Percentiles rank a stretch among this genome's conserved stretches.
Conservation (phyloP, 2,797 vertebrate genomes). For the Halcyon leucocephala region DNA sequence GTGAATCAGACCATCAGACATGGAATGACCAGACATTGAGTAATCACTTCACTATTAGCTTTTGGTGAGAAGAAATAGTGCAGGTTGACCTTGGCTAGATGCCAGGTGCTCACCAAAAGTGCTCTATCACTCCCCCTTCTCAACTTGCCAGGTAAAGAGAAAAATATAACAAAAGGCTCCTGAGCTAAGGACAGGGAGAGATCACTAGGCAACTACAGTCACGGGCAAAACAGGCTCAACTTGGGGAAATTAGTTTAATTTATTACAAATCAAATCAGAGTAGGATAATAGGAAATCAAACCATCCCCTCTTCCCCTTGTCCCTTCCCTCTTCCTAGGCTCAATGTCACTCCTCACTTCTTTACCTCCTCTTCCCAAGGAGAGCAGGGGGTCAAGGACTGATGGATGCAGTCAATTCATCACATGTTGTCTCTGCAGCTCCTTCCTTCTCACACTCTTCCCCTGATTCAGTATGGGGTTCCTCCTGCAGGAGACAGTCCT, state of each 20-base stretch:
- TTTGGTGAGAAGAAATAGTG: neutral
- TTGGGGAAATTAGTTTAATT: neutral
- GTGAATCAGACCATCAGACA: neutral
- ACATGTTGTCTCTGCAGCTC: accelerated
- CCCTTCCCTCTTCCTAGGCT: neutral
- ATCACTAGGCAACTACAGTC: neutral
- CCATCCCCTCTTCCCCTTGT: neutral
- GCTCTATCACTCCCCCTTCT: neutral
- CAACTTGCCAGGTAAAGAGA: neutral
- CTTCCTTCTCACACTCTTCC: neutral
- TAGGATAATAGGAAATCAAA: neutral
- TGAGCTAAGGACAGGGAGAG: neutral
- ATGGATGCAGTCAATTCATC: accelerated
- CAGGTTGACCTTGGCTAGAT: neutral
- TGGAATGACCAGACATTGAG: neutral
- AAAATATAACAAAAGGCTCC: neutral
- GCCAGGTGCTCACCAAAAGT: neutral
- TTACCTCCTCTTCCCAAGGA: neutral
- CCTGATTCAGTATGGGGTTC: neutral
- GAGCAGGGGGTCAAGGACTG: neutral
- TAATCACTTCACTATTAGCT: neutral
- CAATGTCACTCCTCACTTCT: neutral
- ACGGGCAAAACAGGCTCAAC: neutral
- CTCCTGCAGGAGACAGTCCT: neutral
- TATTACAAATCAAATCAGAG: neutral